Evolutionary conservation across 2,113 vertebrate genomes (phyloP).

Genomic region (Triplophysa dalaica): DNA sequence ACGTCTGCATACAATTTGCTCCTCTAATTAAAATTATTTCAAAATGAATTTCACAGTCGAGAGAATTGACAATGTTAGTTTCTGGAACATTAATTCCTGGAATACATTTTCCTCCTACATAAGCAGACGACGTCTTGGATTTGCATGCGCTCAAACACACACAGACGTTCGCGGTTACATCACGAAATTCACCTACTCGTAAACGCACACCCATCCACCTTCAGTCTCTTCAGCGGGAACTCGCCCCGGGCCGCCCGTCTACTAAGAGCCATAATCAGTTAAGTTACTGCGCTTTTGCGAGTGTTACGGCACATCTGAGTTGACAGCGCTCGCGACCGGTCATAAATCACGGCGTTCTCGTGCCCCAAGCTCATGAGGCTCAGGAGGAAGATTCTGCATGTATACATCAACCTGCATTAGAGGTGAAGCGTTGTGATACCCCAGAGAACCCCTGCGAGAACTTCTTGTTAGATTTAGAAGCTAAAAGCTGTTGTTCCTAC

Average conservation of each 20-base stretch:
- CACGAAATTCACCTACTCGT: conserved; percentile 20
- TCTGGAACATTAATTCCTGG: conserved; percentile 20
- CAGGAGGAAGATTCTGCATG: conserved; percentile 18
- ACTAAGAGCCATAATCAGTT: conserved; percentile 34
- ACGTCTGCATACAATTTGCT: conserved; percentile 18
- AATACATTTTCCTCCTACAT: conserved; percentile 19
- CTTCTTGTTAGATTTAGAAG: neutral
- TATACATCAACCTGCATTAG: conserved; percentile 46
- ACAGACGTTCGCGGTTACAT: conserved; percentile 11
- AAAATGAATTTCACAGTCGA: conserved; percentile 37
- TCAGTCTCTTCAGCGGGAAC: conserved; percentile 7
- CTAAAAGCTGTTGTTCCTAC: conserved; percentile 32
- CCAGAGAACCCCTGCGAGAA: conserved; percentile 20
- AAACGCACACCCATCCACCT: conserved; percentile 19
- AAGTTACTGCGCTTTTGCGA: conserved; percentile 27
- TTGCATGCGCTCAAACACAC: neutral
- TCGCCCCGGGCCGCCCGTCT: conserved; percentile 19
- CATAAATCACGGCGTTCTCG: conserved; percentile 49
- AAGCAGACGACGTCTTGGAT: neutral
- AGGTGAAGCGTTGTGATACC: conserved; percentile 29
- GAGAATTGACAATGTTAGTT: conserved; percentile 6
- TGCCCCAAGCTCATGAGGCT: conserved; percentile 22
- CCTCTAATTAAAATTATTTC: conserved; percentile 31
- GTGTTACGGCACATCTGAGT: conserved; percentile 38
- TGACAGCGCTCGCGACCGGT: conserved; percentile 37